Base-by-base conservation (phyloP, 2,888 invertebrate genomes). In the Hydroisotoma schaefferi region DNA sequence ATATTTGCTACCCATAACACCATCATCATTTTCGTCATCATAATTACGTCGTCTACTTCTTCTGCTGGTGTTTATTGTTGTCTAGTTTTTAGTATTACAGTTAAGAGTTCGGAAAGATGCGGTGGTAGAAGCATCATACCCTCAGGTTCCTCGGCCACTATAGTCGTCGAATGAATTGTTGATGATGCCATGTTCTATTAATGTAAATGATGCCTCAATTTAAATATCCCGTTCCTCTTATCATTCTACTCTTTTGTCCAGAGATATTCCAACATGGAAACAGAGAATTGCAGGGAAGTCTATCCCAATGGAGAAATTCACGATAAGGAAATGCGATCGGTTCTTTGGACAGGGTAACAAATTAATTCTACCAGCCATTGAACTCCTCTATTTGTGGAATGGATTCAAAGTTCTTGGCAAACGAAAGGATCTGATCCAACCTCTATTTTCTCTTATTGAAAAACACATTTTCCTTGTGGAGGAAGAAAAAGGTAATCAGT, bases 201-300 rank as follows among this genome's bases (percentile, higher is more conserved):
- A 18, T 10, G 43, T 15, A 43, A 43, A 10, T 20, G 6, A 20
- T 18, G 5, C 18, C 26, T 47, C 47, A 18, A n/a, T 43, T 6
- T 43, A 18, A 20, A 10, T 20, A 15, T 10, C 18, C n/a, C 43
- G 4, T 47, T 8, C 6, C 18, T 6, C 15, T 43, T 43, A 6
- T 18, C 47, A 15, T 47, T 6, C 48, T 56, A 18, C n/a, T 46
- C 38, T 27, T 48, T 56, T 12, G 46, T 57, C 26, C 54, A 90
- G 88, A 71, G 83, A 86, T 72, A 90, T 91, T 4, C 89, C 94
- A 2, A 81, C 81, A 55, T 85, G 86, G 77, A 92, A 91, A 74
- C 90, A 94, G 75, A 83, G 90, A 59, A 90, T 97, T 57, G 94
- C 95, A 28, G 97, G 98, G 0, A 97, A 97, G 78, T 95, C 95